Percentiles rank a stretch among this genome's conserved stretches.
Conservation (phyloP, 2,797 vertebrate genomes). For the Gorsachius magnificus region DNA sequence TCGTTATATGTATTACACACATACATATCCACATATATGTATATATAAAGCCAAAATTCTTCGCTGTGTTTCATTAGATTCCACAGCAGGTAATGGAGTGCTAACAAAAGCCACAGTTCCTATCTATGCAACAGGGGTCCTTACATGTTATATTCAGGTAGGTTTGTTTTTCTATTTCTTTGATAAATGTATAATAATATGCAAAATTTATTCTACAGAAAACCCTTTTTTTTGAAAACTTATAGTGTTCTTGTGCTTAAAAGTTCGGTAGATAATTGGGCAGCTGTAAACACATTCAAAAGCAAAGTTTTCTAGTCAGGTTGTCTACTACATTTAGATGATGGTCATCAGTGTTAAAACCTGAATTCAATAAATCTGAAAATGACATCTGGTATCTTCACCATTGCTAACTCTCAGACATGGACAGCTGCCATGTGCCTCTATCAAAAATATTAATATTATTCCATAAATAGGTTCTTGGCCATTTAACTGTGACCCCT, state of each 20-base stretch:
- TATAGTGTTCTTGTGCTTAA: not conserved
- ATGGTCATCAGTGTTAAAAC: not conserved
- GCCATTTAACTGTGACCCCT: not conserved
- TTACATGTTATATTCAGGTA: conserved; percentile 98
- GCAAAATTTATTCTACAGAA: not conserved
- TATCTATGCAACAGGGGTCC: conserved; percentile 98
- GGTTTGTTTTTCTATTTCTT: not conserved
- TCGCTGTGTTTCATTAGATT: conserved; percentile 78
- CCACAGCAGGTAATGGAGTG: conserved; percentile 89
- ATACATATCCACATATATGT: accelerated
- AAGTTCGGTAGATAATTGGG: not conserved
- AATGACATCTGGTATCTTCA: not conserved
- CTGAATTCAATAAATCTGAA: not conserved
- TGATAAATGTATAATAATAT: not conserved
- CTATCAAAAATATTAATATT: not conserved
- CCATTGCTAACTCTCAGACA: not conserved
- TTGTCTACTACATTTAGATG: not conserved
- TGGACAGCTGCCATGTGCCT: not conserved
- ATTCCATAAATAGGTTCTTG: not conserved
- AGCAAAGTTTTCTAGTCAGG: not conserved
- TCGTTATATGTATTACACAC: not conserved
- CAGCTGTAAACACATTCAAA: not conserved
- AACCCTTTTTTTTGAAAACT: not conserved
- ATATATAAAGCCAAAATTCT: not conserved
- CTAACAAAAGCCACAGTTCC: conserved; percentile 98